Evolutionary conservation across 2,113 vertebrate genomes (phyloP), one percentile per base, ranked within the genome.

Genomic region (Rissa tridactyla): DNA sequence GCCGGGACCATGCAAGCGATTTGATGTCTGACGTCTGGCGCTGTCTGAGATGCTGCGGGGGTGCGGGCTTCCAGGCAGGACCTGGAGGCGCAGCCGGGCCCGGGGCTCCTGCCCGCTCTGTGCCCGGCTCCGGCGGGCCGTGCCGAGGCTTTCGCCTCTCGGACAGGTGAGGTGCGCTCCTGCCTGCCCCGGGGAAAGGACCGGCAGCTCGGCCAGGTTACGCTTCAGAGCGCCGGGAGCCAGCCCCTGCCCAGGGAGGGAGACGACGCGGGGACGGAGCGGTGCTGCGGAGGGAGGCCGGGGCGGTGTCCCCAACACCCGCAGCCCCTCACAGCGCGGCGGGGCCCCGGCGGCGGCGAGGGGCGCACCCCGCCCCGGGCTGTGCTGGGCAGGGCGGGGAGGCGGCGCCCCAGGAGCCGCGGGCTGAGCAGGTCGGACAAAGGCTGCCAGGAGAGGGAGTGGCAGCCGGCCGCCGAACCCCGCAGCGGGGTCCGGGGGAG

Each of bases 391-490:
- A 6, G 25, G 42, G 44, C 30, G 9, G 29, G 32, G 46, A 5
- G 40, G 34, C 15, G 57, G 55, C 30, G 78, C 42, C 19, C 44
- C 46, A 1, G 47, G 11, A 78, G 69, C 42, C 64, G 68, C 20
- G 25, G 15, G 40, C 6, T 1, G 30, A 26, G 25, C 18, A 62
- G 70, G 32, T 42, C 47, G 90, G 92, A 94, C 95, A 96, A 96
- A 96, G 92, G 92, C 90, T 94, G 84, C 52, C 52, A 84, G 52
- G 42, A 77, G 78, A 84, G 82, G 90, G 79, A 90, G 86, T 38
- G 82, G 90, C 16, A 55, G 27, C 25, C 57, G 30, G 7, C 18
- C 29, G 36, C 86, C 12, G 58, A 68, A 10, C 68, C 34, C 36
- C 3, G 61, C 20, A 8, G 49, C 71, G 77, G 5, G 49, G 19